Base-by-base conservation (phyloP, 2,888 invertebrate genomes). In the Gisinianus flammeolus region DNA sequence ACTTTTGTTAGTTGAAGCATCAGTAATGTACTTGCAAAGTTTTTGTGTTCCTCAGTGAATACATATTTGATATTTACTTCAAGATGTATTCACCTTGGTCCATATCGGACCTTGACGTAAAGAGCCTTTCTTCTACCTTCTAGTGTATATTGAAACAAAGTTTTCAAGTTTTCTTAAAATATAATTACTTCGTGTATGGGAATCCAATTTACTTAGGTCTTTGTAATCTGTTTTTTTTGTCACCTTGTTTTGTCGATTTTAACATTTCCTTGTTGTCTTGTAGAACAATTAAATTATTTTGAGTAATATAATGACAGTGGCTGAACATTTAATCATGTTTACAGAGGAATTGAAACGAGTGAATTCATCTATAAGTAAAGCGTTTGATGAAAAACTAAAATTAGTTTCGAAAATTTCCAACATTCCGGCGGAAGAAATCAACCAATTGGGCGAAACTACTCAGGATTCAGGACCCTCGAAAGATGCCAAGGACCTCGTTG, bases 371-470 rank as follows among this genome's bases (percentile, higher is more conserved):
- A 91, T 94, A 80, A 90, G 91, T 81, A 90, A 90, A 85, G 91
- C 92, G 67, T 86, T 94, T 82, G 89, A 89, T 78, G 93, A 93
- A 86, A 93, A 93, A 86, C 92, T 93, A 86, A 89, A 90, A 83
- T 89, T 94, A 81, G 91, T 93, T 83, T 93, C 93, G 81, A 92
- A 93, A 86, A 90, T 94, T 86, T 89, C 93, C 85, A 91, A 92
- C 87, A 91, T 93, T 86, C 92, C 93, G 75, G 89, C 91, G 28
- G 78, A 79, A 19, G 67, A 87, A 83, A 85, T 85, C 78, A 84
- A 82, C 68, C 80, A 80, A 69, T 80, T 85, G 56, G 83, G 81
- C 52, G 82, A 83, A 77, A 26, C 31, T 74, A 31, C 54, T 82
- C 28, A 67, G 33, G 77, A 79, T 58, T 26, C 87, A 83, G 86